Conservation (phyloP, 2,888 invertebrate genomes). For the Fissipunctia ypsillon region DNA sequence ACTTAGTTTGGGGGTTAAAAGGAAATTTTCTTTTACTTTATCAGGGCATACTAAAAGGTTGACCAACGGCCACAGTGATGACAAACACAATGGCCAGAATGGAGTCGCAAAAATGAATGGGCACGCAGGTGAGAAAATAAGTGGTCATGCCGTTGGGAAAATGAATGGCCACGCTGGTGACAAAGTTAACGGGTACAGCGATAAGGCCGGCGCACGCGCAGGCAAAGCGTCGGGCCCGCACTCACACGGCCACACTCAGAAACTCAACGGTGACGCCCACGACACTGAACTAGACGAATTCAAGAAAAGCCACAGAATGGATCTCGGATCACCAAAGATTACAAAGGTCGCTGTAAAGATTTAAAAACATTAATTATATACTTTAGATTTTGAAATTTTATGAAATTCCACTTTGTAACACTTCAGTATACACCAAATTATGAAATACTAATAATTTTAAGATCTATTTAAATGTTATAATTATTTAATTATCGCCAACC, state of each 20-base stretch:
- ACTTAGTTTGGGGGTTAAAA: constrained; percentile 76
- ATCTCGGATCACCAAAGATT: constrained; percentile 88
- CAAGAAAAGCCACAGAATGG: constrained; percentile 78
- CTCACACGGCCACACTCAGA: constrained; percentile 54
- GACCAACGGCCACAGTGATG: constrained; percentile 70
- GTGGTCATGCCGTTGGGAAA: constrained; percentile 64
- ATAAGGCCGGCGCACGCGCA: constrained; percentile 68
- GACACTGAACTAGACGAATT: constrained; percentile 71
- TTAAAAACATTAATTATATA: constrained; percentile 75
- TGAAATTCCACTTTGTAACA: constrained; percentile 84
- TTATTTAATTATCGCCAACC: constrained; percentile 64
- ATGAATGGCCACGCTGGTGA: constrained; percentile 69
- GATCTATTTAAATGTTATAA: constrained; percentile 69
- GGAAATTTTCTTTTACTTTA: constrained; percentile 82
- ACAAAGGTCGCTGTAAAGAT: constrained; percentile 87
- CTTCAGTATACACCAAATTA: constrained; percentile 80
- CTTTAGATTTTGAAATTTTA: constrained; percentile 79
- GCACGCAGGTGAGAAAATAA: constrained; percentile 65
- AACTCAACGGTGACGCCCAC: constrained; percentile 66
- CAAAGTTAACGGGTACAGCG: constrained; percentile 71
- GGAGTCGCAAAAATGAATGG: constrained; percentile 70
- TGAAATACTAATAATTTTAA: constrained; percentile 68
- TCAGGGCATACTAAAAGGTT: constrained; percentile 83
- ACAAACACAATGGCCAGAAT: constrained; percentile 70
- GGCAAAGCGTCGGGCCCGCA: constrained; percentile 68